phyloP scores from a whole-genome alignment of 1,140 invertebrate genomes.

The Stegodyphus mimosarum region DNA sequence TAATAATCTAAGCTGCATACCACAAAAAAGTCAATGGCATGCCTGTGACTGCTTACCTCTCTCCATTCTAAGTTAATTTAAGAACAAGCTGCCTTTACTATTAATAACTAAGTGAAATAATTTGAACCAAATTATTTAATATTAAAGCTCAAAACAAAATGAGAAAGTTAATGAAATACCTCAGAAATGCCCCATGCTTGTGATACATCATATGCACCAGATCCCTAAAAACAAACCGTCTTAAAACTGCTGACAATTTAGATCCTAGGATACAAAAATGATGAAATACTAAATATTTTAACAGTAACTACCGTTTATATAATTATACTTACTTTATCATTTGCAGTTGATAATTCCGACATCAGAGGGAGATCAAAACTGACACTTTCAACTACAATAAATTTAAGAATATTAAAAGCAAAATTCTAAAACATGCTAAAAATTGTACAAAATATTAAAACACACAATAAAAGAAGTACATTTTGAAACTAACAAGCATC shows the following conservation, averaged over 20 bases:
- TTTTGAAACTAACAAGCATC: too few species aligned
- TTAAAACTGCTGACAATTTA: not conserved
- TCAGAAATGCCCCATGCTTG: slow-evolving; percentile 65
- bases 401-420: slow-evolving; percentile 2
- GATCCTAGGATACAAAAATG: not conserved
- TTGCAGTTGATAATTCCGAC: slow-evolving; percentile 65
- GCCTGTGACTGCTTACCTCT: too few species aligned
- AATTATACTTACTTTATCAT: slow-evolving; percentile 61
- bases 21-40: too few species aligned
- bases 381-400: slow-evolving; percentile 66
- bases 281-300: not conserved
- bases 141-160: too few species aligned
- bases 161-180: slow-evolving; percentile 29
- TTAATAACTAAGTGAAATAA: too few species aligned
- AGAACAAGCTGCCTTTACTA: too few species aligned
- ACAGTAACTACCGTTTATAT: not conserved
- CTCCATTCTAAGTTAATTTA: too few species aligned
- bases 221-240: slow-evolving; percentile 48
- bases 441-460: too few species aligned
- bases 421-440: not conserved
- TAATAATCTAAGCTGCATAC: too few species aligned
- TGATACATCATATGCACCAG: slow-evolving; percentile 63
- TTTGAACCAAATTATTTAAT: too few species aligned
- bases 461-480: too few species aligned
- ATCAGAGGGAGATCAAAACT: slow-evolving; percentile 68